A percentile compares a stretch with the other conserved stretches of the same genome.
Evolutionary conservation across 2,113 vertebrate species (phyloP).

Genomic region (Psammodynastes pulverulentus): DNA sequence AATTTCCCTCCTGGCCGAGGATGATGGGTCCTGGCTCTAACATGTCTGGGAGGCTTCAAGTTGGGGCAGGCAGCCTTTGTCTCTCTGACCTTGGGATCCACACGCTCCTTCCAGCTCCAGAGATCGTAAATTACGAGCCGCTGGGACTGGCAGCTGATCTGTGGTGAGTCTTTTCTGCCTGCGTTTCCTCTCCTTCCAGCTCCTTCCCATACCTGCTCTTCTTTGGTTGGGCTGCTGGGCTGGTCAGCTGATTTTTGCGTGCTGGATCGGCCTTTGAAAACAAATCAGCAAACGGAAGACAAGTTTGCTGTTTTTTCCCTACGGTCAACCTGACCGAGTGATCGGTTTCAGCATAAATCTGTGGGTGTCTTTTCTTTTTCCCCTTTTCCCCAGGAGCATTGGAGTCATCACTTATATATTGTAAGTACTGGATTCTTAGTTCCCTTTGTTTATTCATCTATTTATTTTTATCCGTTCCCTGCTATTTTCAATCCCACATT

Average conservation of each 20-base stretch:
- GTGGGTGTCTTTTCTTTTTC: background rate
- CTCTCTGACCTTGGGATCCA: conserved; percentile 35
- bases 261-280: background rate
- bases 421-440: conserved; percentile 75
- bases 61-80: background rate
- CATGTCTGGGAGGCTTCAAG: background rate
- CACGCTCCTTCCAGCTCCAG: conserved; percentile 86
- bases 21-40: background rate
- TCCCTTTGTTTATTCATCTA: background rate
- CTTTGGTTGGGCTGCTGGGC: background rate
- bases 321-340: background rate
- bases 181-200: background rate
- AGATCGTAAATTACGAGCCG: conserved; percentile 96
- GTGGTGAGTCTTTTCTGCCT: conserved; percentile 79
- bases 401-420: conserved; percentile 98
- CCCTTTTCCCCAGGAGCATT: conserved; percentile 85
- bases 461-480: background rate
- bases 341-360: background rate
- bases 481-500: background rate
- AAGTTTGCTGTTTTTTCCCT: background rate
- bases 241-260: background rate
- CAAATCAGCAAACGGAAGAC: background rate
- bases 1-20: background rate
- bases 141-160: conserved; percentile 94
- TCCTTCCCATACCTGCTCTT: background rate